A percentile compares a stretch with the other conserved stretches of the same genome.
Evolutionary conservation across 2,797 vertebrate species (phyloP).

Genomic region (Microchirus variegatus): DNA sequence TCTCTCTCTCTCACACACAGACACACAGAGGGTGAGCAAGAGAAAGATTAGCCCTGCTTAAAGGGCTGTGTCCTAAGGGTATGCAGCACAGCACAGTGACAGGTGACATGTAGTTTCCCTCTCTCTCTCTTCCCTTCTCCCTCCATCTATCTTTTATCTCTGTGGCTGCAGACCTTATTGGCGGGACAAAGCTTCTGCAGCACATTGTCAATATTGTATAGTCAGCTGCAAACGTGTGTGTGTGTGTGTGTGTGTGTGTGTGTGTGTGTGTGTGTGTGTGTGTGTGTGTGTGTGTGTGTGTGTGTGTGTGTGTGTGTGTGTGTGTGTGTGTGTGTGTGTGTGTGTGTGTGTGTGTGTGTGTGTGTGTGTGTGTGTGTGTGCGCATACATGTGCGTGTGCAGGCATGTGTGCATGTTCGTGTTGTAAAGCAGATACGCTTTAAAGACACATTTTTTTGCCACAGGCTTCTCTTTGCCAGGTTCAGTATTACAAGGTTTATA

Average conservation of each 20-base stretch:
- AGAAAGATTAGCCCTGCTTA: slow-evolving; percentile 62
- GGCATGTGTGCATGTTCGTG: slow-evolving; percentile 25
- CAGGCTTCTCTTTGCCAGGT: slow-evolving; percentile 25
- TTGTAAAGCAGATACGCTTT: slow-evolving; percentile 32
- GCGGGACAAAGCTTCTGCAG: slow-evolving; percentile 22
- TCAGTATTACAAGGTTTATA: slow-evolving; percentile 40
- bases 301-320: too few species aligned
- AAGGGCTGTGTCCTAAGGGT: slow-evolving; percentile 58
- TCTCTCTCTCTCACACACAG: slow-evolving; percentile 20
- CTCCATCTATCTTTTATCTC: slow-evolving; percentile 42
- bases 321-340: slow-evolving; percentile 23
- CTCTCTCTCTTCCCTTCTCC: slow-evolving; percentile 13
- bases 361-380: slow-evolving; percentile 1
- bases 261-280: background rate
- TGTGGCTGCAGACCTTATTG: slow-evolving; percentile 35
- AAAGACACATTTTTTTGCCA: slow-evolving; percentile 32
- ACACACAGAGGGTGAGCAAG: slow-evolving; percentile 15
- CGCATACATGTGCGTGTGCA: background rate
- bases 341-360: slow-evolving; percentile 4
- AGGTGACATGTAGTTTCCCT: slow-evolving; percentile 57
- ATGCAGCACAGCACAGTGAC: slow-evolving; percentile 46
- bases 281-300: slow-evolving; percentile 27
- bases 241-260: slow-evolving; percentile 5
- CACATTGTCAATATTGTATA: slow-evolving; percentile 19
- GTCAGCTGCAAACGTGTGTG: slow-evolving; percentile 1